Evolutionary conservation across 1,140 invertebrate species (phyloP).

Genomic region (Bombus sylvicola): DNA sequence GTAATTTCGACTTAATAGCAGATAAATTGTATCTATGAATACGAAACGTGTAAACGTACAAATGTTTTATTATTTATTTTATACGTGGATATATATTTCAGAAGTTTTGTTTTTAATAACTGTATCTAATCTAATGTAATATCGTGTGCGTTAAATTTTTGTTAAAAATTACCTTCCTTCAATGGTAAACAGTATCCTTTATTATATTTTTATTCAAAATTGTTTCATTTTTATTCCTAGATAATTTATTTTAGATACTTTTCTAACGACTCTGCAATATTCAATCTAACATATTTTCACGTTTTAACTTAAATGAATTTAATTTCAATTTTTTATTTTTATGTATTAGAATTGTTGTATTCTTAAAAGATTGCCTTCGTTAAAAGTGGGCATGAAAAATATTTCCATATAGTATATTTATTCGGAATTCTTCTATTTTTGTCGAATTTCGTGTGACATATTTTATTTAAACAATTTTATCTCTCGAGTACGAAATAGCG

Average conservation of each 20-base stretch:
- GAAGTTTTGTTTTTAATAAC: no score
- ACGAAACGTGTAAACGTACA: background rate
- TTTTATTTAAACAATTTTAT: no score
- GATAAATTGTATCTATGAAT: background rate
- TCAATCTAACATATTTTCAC: no score
- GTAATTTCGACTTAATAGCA: background rate
- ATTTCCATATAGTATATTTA: background rate
- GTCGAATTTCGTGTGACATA: background rate
- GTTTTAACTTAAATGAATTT: no score
- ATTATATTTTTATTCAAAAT: background rate
- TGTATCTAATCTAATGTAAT: background rate
- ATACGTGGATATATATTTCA: no score
- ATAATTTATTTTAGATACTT: no score
- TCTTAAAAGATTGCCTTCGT: background rate
- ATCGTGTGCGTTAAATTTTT: background rate
- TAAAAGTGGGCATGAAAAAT: background rate
- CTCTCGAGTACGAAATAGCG: no score
- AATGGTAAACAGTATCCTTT: no score
- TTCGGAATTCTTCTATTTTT: background rate
- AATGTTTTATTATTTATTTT: background rate
- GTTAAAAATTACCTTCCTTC: background rate
- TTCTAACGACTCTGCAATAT: no score
- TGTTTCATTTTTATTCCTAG: background rate
- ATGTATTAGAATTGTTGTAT: background rate
- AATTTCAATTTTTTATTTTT: background rate